These are phyloP conservation scores for Epizoanthus stellaris DNA, from an alignment of 92 coral and sea anemone species.

Conservation along the genomic window DNA sequence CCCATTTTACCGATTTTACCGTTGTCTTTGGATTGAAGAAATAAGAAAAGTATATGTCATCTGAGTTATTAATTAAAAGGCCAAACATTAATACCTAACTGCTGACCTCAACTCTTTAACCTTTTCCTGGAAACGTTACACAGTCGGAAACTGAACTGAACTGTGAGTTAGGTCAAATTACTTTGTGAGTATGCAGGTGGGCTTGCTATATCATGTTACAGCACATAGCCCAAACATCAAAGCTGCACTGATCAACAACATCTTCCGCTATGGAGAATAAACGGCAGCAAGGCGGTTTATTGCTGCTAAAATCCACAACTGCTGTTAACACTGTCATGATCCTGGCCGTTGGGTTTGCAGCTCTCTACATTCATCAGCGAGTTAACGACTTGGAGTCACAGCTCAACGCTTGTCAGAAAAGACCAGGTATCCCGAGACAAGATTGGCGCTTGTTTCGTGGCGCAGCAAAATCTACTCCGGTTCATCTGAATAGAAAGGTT, in stretches of 20 bases:
- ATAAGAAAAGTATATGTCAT: too few relatives aligned
- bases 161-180: background rate
- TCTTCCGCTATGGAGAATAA: background rate
- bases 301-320: slow-evolving; percentile 21
- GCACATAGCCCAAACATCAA: background rate
- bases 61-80: too few relatives aligned
- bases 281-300: background rate
- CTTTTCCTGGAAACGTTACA: too few relatives aligned
- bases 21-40: too few relatives aligned
- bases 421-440: background rate
- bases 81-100: too few relatives aligned
- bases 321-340: background rate
- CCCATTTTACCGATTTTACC: too few relatives aligned
- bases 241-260: background rate
- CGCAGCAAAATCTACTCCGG: background rate
- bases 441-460: slow-evolving; percentile 1
- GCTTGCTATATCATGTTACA: too few relatives aligned
- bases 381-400: slow-evolving; percentile 12
- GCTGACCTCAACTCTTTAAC: too few relatives aligned
- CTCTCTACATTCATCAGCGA: slow-evolving; percentile 4
- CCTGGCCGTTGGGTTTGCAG: background rate
- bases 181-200: too few relatives aligned
- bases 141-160: too few relatives aligned
- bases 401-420: background rate
- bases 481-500: background rate